Base-by-base conservation (phyloP, 2,797 vertebrate species). In the Platyrinchus mystaceus region DNA sequence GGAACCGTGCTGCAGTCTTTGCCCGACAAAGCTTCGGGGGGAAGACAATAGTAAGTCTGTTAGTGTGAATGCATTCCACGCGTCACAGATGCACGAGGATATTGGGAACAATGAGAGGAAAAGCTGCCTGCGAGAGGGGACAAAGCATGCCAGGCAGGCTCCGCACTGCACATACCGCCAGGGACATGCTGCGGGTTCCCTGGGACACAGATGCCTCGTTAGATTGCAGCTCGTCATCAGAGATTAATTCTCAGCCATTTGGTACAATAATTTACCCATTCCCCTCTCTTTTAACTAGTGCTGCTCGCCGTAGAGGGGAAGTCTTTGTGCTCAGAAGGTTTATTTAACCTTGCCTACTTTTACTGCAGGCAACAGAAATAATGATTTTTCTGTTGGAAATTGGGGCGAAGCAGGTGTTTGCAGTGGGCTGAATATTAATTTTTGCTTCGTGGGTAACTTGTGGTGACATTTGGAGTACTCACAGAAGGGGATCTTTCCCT, bases 31-130 rank as follows among this genome's bases (percentile, higher is more conserved):
- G 98, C 98, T 97, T 96, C 92, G 77, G 97, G 79, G 96, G 77
- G 95, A 98, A 98, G 98, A 99, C 98, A 99, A 98, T 98, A 97
- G 98, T 98, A 98, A 98, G 98, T 98, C 98, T 99, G 98, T 98
- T 98, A 98, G 97, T 95, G 98, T 98, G 98, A 98, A 98, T 98
- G 98, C 98, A 98, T 98, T 98, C 98, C 98, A 99, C 98, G 98
- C 98, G 98, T 98, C 98, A 98, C 99, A 99, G 98, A 99, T 99
- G 99, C 98, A 98, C 98, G 98, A 98, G 98, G 98, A 98, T 98
- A 98, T 98, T 97, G 97, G 95, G 98, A 98, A 99, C 98, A 99
- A 99, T 98, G 98, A 98, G 97, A 96, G 97, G 96, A 97, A 98
- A 98, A 98, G 98, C 98, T 98, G 98, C 98, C 98, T 98, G 98